phyloP scores from a whole-genome alignment of 2,888 invertebrate species.

The Rhagophthalmus giganteus region DNA sequence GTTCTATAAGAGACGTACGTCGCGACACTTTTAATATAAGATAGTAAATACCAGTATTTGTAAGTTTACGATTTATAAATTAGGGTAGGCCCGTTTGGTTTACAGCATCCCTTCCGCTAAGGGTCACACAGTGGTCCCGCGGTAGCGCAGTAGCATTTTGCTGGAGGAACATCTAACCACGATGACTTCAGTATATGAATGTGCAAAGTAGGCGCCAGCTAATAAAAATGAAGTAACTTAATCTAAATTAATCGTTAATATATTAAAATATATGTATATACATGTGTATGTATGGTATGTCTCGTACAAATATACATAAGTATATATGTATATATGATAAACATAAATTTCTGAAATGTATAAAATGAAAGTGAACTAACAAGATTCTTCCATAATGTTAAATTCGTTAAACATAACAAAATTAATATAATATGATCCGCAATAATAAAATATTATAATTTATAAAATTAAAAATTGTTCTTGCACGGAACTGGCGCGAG shows the following conservation, averaged over 20 bases:
- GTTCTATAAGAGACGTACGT: slow-evolving; percentile 46
- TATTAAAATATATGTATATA: slow-evolving; percentile 50
- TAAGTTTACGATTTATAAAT: slow-evolving; percentile 30
- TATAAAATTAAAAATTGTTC: slow-evolving; percentile 37
- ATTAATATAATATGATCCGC: slow-evolving; percentile 35
- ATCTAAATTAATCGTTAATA: slow-evolving; percentile 48
- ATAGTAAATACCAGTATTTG: slow-evolving; percentile 7
- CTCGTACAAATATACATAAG: slow-evolving; percentile 44
- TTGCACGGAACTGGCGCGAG: slow-evolving; percentile 50
- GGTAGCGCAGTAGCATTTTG: slow-evolving; percentile 53
- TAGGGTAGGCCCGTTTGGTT: slow-evolving; percentile 44
- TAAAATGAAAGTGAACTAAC: slow-evolving; percentile 45
- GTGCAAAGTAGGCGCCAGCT: slow-evolving; percentile 53
- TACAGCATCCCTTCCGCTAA: slow-evolving; percentile 46
- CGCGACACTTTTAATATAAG: slow-evolving; percentile 15
- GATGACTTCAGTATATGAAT: slow-evolving; percentile 54
- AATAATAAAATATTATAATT: slow-evolving; percentile 33
- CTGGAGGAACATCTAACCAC: slow-evolving; percentile 48
- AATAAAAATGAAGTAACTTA: slow-evolving; percentile 54
- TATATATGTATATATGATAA: slow-evolving; percentile 49
- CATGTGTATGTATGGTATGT: slow-evolving; percentile 50
- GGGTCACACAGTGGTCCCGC: slow-evolving; percentile 49
- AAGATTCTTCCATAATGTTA: slow-evolving; percentile 25
- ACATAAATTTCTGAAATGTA: slow-evolving; percentile 41
- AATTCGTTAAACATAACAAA: slow-evolving; percentile 33